Evolutionary conservation across 2,113 vertebrate species (phyloP), one percentile per base, ranked within the genome.

Genomic region (Muscicapa adusta): DNA sequence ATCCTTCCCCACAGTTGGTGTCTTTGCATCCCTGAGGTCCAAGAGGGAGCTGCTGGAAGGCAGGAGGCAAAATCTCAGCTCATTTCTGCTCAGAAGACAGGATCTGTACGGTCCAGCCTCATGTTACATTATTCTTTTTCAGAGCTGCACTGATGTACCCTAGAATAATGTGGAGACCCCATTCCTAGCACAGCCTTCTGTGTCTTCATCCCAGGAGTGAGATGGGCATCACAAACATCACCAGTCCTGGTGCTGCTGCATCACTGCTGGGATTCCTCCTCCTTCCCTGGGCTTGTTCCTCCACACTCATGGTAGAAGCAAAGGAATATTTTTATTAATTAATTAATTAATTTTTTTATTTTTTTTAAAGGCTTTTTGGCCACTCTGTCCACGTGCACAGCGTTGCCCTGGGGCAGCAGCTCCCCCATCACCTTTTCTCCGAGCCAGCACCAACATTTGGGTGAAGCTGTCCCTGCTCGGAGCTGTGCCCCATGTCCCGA

Each of bases 401-500:
- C 1, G 0, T 1, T 63, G 19, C 86, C 45, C 51, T 3, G 19
- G 31, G n/a, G 66, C 45, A 43, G 51, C 17, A 29, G 40, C 2
- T 75, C 80, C 58, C 68, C 50, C 73, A 28, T 19, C 0, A 1
- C 48, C 34, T 77, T 54, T 22, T 33, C 88, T 34, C 60, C 2
- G 68, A 94, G 68, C 62, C 89, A 85, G 66, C 1, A 0, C 42
- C 88, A 70, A 33, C n/a, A 24, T 22, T 34, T 8, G 68, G 70
- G 89, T 25, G 91, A 66, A 87, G 60, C 1, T 86, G 89, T 80
- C 88, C 28, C 85, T 2, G 54, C 29, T 25, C 63, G 4, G 18
- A 91, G 71, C 91, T 33, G 65, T 17, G 62, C 91, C 81, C 48
- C 81, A 43, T 34, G 95, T 94, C 91, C 95, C 8, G 34, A 47